phyloP scores from a whole-genome alignment of 53 echinoderm and acorn worm genomes.

The Holothuria scabra region DNA sequence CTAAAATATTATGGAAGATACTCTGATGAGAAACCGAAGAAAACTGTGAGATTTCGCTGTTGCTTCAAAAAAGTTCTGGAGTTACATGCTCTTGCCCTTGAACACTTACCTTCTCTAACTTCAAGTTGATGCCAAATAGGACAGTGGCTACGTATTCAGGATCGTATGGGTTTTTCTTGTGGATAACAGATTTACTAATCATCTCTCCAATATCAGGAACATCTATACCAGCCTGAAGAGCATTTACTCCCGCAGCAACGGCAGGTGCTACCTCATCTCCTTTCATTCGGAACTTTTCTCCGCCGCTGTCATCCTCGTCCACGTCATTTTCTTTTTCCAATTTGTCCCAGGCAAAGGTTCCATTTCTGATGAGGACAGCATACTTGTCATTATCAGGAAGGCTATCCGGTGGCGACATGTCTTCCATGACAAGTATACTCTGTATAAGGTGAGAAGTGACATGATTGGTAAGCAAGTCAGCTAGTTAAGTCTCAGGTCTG shows the following conservation, averaged over 20 bases:
- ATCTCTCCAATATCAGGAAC: constrained; percentile 51
- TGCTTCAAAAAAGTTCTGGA: too few species aligned
- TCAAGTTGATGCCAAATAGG: constrained; percentile 86
- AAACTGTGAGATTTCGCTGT: too few species aligned
- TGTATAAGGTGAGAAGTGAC: not conserved
- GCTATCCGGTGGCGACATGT: constrained; percentile 61
- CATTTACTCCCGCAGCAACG: not conserved
- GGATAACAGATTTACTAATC: constrained; percentile 50
- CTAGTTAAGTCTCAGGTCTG: not conserved
- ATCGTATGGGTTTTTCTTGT: constrained; percentile 55
- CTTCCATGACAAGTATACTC: constrained; percentile 91
- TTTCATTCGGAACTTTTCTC: constrained; percentile 44
- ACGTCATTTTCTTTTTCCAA: constrained; percentile 53
- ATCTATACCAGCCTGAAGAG: constrained; percentile 56
- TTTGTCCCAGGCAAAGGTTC: constrained; percentile 90
- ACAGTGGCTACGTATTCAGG: constrained; percentile 52
- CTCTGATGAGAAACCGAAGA: too few species aligned
- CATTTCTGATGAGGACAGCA: constrained; percentile 78
- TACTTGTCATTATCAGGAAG: constrained; percentile 76
- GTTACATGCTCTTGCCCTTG: too few species aligned
- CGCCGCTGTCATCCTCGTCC: constrained; percentile 44
- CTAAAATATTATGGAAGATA: too few species aligned
- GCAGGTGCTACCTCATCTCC: constrained; percentile 29
- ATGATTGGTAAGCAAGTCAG: not conserved
- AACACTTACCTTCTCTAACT: constrained; percentile 75